Evolutionary conservation across 2,797 vertebrate species (phyloP).

Genomic region (Anguilla pacifica): DNA sequence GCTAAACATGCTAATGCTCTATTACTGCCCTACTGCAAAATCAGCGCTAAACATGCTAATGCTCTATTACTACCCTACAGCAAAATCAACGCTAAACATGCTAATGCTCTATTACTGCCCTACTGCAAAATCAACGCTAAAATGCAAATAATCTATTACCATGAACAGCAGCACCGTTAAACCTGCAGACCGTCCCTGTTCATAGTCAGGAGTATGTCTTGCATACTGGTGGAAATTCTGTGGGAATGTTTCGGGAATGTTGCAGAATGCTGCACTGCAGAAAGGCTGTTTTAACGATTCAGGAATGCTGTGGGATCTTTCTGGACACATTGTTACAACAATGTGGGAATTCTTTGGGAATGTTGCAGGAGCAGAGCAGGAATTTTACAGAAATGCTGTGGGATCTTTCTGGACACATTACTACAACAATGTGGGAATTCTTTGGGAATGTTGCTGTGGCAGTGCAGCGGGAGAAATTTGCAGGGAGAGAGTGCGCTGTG

Average conservation of each 20-base stretch:
- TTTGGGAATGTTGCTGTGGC: not conserved
- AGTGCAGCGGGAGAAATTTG: too few relatives aligned
- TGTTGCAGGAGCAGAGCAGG: not conserved
- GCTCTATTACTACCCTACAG: too few relatives aligned
- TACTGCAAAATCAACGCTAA: too few relatives aligned
- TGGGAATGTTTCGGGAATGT: not conserved
- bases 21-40: not conserved
- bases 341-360: not conserved
- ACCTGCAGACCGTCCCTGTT: not conserved
- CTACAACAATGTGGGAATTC: not conserved
- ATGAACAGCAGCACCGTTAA: not conserved
- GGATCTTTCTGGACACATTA: not conserved
- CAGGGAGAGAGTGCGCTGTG: too few relatives aligned
- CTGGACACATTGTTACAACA: not conserved
- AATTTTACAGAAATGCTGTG: not conserved
- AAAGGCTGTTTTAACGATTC: not conserved
- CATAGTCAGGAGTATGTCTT: not conserved
- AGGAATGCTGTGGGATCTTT: not conserved
- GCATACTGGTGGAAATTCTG: not conserved
- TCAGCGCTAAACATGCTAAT: not conserved
- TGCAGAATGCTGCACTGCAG: not conserved
- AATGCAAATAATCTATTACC: not conserved
- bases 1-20: not conserved
- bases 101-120: not conserved
- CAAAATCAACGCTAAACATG: not conserved